Evolutionary conservation across 2,113 vertebrate species (phyloP).

Genomic region (Coracopsis vasa): DNA sequence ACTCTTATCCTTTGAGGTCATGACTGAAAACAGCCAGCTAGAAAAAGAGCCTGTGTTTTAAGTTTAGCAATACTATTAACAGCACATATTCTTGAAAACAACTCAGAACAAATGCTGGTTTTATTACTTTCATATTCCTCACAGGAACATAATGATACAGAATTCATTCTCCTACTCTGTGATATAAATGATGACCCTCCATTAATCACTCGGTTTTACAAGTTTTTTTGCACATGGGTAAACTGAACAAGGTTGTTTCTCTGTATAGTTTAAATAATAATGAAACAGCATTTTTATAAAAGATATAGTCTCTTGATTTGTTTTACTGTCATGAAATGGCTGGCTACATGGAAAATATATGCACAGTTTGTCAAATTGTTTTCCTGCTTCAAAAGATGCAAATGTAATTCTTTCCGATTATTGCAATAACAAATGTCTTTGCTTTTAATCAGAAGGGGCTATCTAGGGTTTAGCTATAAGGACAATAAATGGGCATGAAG

Average conservation of each 20-base stretch:
- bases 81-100: neutral
- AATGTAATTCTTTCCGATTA: neutral
- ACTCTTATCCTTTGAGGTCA: neutral
- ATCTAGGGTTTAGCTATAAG: neutral
- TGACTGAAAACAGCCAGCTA: neutral
- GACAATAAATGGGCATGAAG: neutral
- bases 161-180: neutral
- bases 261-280: neutral
- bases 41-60: neutral
- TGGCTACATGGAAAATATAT: neutral
- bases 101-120: neutral
- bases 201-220: neutral
- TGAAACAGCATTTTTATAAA: neutral
- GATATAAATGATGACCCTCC: neutral
- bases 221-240: neutral
- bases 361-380: neutral
- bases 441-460: neutral
- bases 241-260: neutral
- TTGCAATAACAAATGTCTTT: neutral
- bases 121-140: neutral
- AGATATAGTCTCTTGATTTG: neutral
- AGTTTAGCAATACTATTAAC: neutral
- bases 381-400: neutral
- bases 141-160: neutral
- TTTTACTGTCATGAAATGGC: neutral